Conservation (phyloP, 2,888 invertebrate species). For the Ophioninae sp. region DNA sequence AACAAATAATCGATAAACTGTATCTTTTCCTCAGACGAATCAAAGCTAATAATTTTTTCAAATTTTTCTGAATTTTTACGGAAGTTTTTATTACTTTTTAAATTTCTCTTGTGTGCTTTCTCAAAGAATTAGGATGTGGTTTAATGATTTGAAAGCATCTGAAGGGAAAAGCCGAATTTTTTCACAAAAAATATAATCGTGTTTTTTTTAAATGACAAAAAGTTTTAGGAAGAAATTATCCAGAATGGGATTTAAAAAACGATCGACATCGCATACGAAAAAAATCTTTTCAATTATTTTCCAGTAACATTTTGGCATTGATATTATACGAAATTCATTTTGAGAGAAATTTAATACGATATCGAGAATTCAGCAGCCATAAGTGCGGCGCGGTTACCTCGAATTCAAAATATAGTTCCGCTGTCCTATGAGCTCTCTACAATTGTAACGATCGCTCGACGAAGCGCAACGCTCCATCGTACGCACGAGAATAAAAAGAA, state of each 20-base stretch:
- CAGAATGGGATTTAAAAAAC: background rate
- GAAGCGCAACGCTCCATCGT: background rate
- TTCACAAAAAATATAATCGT: background rate
- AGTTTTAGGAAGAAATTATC: background rate
- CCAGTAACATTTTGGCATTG: background rate
- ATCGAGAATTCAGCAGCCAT: background rate
- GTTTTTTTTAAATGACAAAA: background rate
- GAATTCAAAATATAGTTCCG: background rate
- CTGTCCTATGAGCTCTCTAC: background rate
- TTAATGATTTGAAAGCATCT: background rate
- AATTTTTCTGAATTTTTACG: background rate
- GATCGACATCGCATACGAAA: background rate
- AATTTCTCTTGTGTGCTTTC: background rate
- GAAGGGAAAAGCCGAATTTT: too few species aligned
- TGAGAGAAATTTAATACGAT: background rate
- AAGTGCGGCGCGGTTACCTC: background rate
- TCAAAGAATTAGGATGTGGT: background rate
- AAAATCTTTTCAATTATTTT: background rate
- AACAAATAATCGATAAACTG: background rate
- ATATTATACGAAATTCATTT: background rate
- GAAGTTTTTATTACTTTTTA: background rate
- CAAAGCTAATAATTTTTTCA: too few species aligned
- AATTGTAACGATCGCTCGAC: background rate
- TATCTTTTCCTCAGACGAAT: too few species aligned
- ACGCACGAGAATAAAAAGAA: conserved; percentile 1